Evolutionary conservation across 1,140 invertebrate species (phyloP).

Genomic region (Hesperophylax magnus): DNA sequence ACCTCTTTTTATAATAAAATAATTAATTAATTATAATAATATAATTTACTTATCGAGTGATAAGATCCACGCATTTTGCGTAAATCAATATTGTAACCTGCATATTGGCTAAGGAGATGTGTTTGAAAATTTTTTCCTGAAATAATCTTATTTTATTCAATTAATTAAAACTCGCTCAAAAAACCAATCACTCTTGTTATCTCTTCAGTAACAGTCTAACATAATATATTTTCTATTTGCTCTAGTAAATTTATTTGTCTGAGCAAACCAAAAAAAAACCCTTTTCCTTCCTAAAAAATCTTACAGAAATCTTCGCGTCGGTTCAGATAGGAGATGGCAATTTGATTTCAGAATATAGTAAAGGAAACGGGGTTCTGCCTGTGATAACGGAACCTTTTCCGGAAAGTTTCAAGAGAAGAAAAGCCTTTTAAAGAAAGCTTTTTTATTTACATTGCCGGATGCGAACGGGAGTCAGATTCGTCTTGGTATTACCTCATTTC

Average conservation of each 20-base stretch:
- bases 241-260: too few species aligned
- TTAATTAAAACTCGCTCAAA: not conserved
- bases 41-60: too few species aligned
- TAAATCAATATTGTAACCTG: too few species aligned
- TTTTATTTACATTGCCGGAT: slow-evolving; percentile 4
- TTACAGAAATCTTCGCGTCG: not conserved
- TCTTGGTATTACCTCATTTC: not conserved
- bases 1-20: too few species aligned
- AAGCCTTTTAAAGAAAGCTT: not conserved
- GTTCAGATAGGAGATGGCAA: slow-evolving; percentile 17
- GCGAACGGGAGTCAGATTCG: not conserved
- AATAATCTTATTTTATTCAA: too few species aligned
- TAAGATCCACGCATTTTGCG: too few species aligned
- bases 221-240: not conserved
- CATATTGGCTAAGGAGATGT: too few species aligned
- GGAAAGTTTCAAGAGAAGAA: slow-evolving; percentile 12
- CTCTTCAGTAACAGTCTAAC: not conserved
- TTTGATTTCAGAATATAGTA: not conserved
- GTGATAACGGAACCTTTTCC: not conserved
- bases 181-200: not conserved
- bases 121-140: too few species aligned
- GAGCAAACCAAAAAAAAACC: too few species aligned
- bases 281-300: not conserved
- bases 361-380: not conserved
- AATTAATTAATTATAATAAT: too few species aligned